Percentiles rank a stretch among this genome's conserved stretches.
These are phyloP conservation scores for Mallotus villosus DNA, from an alignment of 2,797 vertebrate species.

Conservation along the genomic window DNA sequence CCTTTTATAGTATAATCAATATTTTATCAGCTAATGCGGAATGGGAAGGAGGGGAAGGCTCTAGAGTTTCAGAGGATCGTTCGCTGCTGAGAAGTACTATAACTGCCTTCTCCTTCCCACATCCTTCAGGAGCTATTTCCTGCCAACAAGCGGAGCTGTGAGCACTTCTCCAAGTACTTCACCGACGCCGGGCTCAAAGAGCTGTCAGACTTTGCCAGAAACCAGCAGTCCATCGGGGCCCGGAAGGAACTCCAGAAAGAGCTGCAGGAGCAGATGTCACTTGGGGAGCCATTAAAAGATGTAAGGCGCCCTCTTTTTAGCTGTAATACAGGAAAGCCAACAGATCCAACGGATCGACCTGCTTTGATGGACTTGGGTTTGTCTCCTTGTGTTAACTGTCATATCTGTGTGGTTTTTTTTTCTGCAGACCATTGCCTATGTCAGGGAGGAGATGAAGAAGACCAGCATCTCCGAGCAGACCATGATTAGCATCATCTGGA, in stretches of 20 bases:
- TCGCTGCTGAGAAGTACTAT: slow-evolving; percentile 6
- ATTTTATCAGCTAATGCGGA: background rate
- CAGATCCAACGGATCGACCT: background rate
- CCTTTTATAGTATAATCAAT: too few species aligned
- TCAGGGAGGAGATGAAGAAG: slow-evolving; percentile 92
- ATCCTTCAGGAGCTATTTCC: slow-evolving; percentile 88
- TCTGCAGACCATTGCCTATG: slow-evolving; percentile 83
- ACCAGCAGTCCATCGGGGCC: slow-evolving; percentile 90
- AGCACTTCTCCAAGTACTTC: slow-evolving; percentile 94
- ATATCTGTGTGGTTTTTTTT: background rate
- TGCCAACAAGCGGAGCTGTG: slow-evolving; percentile 91
- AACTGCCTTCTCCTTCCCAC: slow-evolving; percentile 21
- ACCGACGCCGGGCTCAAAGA: slow-evolving; percentile 90
- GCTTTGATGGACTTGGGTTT: background rate
- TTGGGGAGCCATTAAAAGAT: slow-evolving; percentile 87
- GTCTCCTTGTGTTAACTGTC: slow-evolving; percentile 3
- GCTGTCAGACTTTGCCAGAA: slow-evolving; percentile 88
- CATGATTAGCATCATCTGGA: slow-evolving; percentile 89
- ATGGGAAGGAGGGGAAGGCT: slow-evolving; percentile 16
- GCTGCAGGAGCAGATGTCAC: slow-evolving; percentile 89
- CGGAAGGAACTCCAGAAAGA: slow-evolving; percentile 92
- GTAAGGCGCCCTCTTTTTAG: slow-evolving; percentile 62
- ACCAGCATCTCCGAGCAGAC: slow-evolving; percentile 90
- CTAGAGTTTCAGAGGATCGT: slow-evolving; percentile 22
- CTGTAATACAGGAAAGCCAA: background rate